These are phyloP conservation scores for Beroe forskalii DNA, from an alignment of 37 sponge, comb jelly and placozoan genomes.

Conservation along the genomic window DNA sequence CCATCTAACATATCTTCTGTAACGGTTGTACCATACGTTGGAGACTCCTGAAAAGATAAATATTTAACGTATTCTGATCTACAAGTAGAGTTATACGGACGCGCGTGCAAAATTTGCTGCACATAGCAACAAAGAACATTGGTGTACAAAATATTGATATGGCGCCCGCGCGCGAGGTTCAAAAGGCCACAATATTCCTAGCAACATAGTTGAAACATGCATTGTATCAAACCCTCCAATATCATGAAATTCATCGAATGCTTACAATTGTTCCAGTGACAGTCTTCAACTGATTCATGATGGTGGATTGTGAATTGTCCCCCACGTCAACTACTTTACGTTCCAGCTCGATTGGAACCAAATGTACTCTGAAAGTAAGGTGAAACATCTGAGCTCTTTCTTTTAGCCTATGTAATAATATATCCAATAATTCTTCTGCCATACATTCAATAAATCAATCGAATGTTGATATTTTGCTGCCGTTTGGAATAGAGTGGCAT, in stretches of 20 bases:
- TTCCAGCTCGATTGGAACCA: constrained; percentile 12
- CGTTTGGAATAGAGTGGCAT: too few relatives aligned
- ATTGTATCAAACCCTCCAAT: too few relatives aligned
- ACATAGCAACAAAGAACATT: constrained; percentile 20
- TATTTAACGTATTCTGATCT: background rate
- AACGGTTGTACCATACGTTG: constrained; percentile 32
- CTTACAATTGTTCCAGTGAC: constrained; percentile 56
- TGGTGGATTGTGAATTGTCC: constrained; percentile 23
- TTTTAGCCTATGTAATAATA: too few relatives aligned
- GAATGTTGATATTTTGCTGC: too few relatives aligned
- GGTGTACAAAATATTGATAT: background rate
- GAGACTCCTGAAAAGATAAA: constrained; percentile 7
- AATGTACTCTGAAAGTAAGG: background rate
- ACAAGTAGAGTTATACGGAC: background rate
- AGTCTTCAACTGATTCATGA: constrained; percentile 23
- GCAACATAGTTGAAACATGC: background rate
- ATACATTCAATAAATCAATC: too few relatives aligned
- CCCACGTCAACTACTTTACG: background rate
- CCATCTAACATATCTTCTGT: constrained; percentile 53
- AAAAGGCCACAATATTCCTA: background rate
- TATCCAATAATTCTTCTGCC: too few relatives aligned
- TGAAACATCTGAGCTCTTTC: background rate
- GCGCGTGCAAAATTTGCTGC: constrained; percentile 16
- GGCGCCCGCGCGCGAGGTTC: background rate
- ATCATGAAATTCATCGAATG: too few relatives aligned